phyloP scores from a whole-genome alignment of 2,113 vertebrate genomes.

The Dipodomys merriami region DNA sequence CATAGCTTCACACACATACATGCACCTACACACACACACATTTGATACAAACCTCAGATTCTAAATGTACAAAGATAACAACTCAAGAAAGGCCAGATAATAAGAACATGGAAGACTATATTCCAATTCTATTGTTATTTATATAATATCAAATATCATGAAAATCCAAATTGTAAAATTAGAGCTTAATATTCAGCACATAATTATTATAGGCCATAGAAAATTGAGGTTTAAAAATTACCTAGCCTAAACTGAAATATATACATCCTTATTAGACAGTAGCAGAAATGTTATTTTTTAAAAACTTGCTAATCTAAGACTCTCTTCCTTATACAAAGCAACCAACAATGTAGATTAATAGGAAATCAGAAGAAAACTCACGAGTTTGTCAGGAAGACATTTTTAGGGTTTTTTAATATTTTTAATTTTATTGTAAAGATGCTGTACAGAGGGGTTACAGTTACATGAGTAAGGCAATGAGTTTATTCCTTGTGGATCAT shows the following conservation, averaged over 20 bases:
- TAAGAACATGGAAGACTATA: neutral
- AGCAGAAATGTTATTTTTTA: conserved; percentile 17
- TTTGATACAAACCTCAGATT: conserved; percentile 26
- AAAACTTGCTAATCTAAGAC: neutral
- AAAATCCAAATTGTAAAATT: conserved; percentile 35
- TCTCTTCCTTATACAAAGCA: conserved; percentile 40
- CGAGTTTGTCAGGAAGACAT: conserved; percentile 53
- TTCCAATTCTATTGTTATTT: conserved; percentile 27
- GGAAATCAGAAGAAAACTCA: conserved; percentile 23
- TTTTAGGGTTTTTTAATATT: conserved; percentile 16
- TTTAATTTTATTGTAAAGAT: no score
- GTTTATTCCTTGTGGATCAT: no score
- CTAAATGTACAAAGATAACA: conserved; percentile 18
- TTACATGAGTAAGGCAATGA: no score
- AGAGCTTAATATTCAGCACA: neutral
- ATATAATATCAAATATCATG: neutral
- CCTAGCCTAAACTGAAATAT: neutral
- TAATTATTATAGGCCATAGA: neutral
- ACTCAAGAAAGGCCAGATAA: neutral
- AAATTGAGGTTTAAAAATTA: conserved; percentile 22
- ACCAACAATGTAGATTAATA: conserved; percentile 6
- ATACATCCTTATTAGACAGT: conserved; percentile 5
- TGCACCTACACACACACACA: neutral
- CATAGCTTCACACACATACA: neutral
- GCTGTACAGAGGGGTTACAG: no score